phyloP scores from a whole-genome alignment of 2,113 vertebrate genomes.

The Sylvietta virens region DNA sequence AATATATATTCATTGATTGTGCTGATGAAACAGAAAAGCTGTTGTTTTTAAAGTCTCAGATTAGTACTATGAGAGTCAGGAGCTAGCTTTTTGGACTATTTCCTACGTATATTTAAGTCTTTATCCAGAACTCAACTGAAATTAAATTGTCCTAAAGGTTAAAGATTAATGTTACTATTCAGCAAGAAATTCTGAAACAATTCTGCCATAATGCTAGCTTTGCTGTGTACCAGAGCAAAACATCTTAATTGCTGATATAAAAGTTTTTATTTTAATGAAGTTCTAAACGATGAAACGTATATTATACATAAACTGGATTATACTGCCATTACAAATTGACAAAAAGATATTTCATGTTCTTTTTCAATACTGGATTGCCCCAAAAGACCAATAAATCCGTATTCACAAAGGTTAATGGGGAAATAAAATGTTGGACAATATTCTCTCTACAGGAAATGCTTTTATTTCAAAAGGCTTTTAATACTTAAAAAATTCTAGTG shows the following conservation, averaged over 20 bases:
- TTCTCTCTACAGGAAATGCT: neutral
- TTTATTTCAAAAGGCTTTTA: neutral
- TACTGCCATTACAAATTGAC: neutral
- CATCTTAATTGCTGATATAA: neutral
- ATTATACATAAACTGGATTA: neutral
- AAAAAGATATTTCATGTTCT: slow-evolving; percentile 3
- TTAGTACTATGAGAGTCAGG: neutral
- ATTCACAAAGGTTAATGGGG: neutral
- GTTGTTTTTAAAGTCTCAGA: neutral
- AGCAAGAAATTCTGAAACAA: neutral
- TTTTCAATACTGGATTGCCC: neutral
- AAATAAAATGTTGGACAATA: neutral
- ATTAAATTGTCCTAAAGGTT: neutral
- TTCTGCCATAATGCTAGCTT: neutral
- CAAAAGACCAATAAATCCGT: neutral
- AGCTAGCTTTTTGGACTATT: neutral
- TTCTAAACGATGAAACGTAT: neutral
- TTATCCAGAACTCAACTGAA: neutral
- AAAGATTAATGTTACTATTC: neutral
- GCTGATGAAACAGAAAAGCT: slow-evolving; percentile 13
- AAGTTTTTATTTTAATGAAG: neutral
- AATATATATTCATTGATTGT: neutral
- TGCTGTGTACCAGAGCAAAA: neutral
- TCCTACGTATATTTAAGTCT: neutral
- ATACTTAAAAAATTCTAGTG: neutral